Evolutionary conservation across 2,888 invertebrate genomes (phyloP), one percentile per base, ranked within the genome.

Genomic region (Metellina segmentata): DNA sequence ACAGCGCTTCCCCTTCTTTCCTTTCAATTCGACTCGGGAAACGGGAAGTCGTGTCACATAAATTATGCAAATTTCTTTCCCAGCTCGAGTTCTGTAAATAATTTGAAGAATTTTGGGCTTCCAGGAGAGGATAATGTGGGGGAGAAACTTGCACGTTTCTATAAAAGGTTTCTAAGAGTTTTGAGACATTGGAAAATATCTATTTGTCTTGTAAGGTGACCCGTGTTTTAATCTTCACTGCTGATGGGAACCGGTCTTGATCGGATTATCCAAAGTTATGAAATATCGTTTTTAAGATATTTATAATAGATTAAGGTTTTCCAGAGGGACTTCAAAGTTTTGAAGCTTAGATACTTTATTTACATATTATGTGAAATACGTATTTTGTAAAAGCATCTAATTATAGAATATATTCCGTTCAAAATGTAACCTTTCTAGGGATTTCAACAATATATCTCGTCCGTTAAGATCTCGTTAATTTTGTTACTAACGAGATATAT

Each of bases 21-120:
- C 81, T 53, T 51, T n/a, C 88, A 81, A 81, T 74, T 70, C 72
- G 48, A 52, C 82, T n/a, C 49, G 53, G 52, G 89, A 90, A 72
- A 71, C 79, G 48, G 83, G 78, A 79, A 90, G 89, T 90, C 85
- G 79, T 70, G 72, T 72, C 77, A 83, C 89, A 90, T 90, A 90
- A 90, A 90, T 90, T 90, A 90, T 90, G 89, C 83, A 90, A 90
- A 90, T 90, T 90, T 85, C 89, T 90, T 90, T 83, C 72, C 89
- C 89, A 71, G 72, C 78, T 78, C 70, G 34, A 48, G 81, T 74
- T 90, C 85, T 51, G 89, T 90, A 90, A 90, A 90, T 90, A 90
- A 90, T 90, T 90, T 82, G 83, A 53, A 34, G 88, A 88, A 81
- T 88, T 74, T 83, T 20, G 71, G 89, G 85, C 61, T 16, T 79